Percentiles rank a stretch among this genome's conserved stretches.
phyloP scores from a whole-genome alignment of 2,113 vertebrate genomes.

The Brachypteracias leptosomus region DNA sequence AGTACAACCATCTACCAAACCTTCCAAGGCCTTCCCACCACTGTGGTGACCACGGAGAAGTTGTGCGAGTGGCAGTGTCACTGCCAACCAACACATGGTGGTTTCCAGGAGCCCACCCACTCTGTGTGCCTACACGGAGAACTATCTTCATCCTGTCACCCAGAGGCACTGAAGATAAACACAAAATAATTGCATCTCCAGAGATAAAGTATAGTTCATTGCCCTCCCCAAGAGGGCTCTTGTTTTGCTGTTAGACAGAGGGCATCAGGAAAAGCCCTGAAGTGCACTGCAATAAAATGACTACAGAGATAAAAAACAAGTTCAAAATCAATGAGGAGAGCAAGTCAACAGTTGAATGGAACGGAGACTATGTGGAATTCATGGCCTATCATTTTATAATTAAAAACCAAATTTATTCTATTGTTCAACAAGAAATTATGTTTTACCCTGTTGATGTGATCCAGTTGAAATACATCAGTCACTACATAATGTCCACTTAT shows the following conservation, averaged over 20 bases:
- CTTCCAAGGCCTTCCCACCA: neutral
- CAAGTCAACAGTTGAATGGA: neutral
- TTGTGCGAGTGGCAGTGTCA: neutral
- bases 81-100: neutral
- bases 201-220: slow-evolving; percentile 72
- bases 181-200: slow-evolving; percentile 81
- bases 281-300: neutral
- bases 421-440: neutral
- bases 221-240: slow-evolving; percentile 54
- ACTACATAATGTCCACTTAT: neutral
- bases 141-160: neutral
- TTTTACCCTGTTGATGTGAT: neutral
- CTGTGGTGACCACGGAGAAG: neutral
- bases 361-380: neutral
- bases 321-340: neutral
- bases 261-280: neutral
- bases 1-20: neutral
- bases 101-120: neutral
- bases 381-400: neutral
- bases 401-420: neutral
- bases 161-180: slow-evolving; percentile 29
- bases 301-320: neutral
- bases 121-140: accelerated
- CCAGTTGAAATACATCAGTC: neutral
- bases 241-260: slow-evolving; percentile 45